Evolutionary conservation across 2,888 invertebrate species (phyloP), one percentile per base, ranked within the genome.

Genomic region (Microctonus aethiopoides): DNA sequence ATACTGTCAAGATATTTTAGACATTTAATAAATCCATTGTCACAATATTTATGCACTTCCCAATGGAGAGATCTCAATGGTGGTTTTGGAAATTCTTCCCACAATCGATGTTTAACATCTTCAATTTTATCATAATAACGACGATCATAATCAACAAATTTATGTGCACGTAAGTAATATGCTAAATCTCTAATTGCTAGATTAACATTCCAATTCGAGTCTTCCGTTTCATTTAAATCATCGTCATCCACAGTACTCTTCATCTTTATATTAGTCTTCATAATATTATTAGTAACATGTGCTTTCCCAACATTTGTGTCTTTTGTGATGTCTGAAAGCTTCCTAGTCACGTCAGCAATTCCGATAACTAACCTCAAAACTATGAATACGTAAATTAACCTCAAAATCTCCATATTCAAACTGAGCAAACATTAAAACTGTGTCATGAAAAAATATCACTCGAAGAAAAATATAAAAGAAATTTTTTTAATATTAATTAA

Each of bases 101-200:
- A 89, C 76, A 88, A 83, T 34, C 78, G 78, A 62, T 76, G 74
- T n/a, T 71, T 36, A 75, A 85, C 75, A 32, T 78, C 75, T 11
- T 84, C 84, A 71, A 79, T 83, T 5, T 74, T 77, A 67, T 82
- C 79, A 77, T 87, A 87, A 79, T 88, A 87, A 73, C 89, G 86
- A 67, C 89, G 87, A 82, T 92, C 92, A 84, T 89, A 91, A 79
- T 91, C 91, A 77, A 89, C 90, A 80, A 91, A 92, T 85, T 92
- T 92, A 78, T 91, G 89, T 41, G 89, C 87, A 59, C 92, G 86
- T 70, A 92, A 84, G 79, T 89, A 91, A 83, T 91, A 91, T 0
- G 90, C 91, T 54, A 91, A 88, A 76, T 91, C 89, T 75, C 87
- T 87, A 66, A 91, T 80, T 6, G 89, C 89, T 36, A 84, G 86